Conservation (phyloP, 2,113 vertebrate species). For the Strix aluco region DNA sequence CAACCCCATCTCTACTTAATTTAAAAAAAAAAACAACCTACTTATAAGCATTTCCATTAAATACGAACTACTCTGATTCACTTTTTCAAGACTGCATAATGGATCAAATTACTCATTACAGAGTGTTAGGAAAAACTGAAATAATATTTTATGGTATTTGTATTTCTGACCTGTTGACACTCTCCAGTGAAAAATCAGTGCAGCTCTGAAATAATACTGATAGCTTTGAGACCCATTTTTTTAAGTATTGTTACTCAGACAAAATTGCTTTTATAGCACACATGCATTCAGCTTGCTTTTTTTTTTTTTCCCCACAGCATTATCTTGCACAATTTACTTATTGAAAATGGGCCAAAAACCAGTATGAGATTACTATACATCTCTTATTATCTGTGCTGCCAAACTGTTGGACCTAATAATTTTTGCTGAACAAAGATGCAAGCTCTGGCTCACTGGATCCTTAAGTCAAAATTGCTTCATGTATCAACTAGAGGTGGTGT, state of each 20-base stretch:
- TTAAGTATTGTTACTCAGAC: not conserved
- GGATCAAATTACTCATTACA: slow-evolving; percentile 23
- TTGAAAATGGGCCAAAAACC: not conserved
- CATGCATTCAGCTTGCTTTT: not conserved
- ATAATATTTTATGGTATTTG: not conserved
- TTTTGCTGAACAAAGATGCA: not conserved
- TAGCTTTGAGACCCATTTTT: not conserved
- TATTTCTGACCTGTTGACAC: not conserved
- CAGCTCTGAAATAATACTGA: not conserved
- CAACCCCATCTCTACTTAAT: slow-evolving; percentile 33
- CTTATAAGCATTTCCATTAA: slow-evolving; percentile 56
- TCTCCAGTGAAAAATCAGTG: not conserved
- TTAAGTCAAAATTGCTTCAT: not conserved
- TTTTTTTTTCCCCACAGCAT: not conserved
- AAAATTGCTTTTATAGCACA: not conserved
- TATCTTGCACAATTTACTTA: not conserved
- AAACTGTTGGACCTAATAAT: not conserved
- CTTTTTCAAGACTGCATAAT: slow-evolving; percentile 16
- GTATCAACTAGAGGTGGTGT: not conserved
- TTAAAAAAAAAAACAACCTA: slow-evolving; percentile 1
- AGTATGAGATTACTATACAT: not conserved
- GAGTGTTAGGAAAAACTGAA: slow-evolving; percentile 1
- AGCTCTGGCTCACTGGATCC: not conserved
- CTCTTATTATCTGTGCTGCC: not conserved
- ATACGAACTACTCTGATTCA: not conserved